Evolutionary conservation across 2,113 vertebrate genomes (phyloP).

Genomic region (Thinocorus orbignyianus): DNA sequence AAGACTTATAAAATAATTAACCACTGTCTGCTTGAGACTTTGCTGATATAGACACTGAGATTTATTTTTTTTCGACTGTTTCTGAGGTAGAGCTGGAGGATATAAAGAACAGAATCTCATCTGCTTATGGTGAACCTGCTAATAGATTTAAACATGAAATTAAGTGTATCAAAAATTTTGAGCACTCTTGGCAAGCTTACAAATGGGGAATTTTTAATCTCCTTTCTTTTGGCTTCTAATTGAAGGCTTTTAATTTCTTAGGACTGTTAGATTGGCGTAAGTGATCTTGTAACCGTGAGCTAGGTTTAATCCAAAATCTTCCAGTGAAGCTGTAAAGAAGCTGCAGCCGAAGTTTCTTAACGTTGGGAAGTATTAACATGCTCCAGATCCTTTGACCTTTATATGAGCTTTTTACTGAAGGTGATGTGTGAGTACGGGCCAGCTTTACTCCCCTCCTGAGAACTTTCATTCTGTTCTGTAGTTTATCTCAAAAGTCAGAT

Average conservation of each 20-base stretch:
- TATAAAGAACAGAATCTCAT: background rate
- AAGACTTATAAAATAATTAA: background rate
- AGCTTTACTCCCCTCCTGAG: background rate
- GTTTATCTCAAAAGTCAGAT: background rate
- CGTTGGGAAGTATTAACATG: background rate
- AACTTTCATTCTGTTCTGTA: background rate
- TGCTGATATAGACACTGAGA: background rate
- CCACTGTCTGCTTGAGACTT: background rate
- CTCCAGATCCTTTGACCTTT: slow-evolving; percentile 1
- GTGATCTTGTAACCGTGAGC: background rate
- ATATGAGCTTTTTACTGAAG: background rate
- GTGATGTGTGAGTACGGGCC: background rate
- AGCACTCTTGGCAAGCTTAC: background rate
- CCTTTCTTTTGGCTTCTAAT: background rate
- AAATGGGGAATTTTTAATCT: background rate
- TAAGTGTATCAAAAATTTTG: background rate
- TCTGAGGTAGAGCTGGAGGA: background rate
- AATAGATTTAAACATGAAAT: background rate
- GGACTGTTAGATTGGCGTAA: background rate
- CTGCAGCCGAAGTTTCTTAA: background rate
- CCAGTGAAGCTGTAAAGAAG: background rate
- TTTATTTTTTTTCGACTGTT: background rate
- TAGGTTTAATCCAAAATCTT: slow-evolving; percentile 12
- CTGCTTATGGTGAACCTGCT: background rate
- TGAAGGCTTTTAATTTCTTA: slow-evolving; percentile 21